Evolutionary conservation across 2,113 vertebrate species (phyloP).

Genomic region (Thinocorus orbignyianus): DNA sequence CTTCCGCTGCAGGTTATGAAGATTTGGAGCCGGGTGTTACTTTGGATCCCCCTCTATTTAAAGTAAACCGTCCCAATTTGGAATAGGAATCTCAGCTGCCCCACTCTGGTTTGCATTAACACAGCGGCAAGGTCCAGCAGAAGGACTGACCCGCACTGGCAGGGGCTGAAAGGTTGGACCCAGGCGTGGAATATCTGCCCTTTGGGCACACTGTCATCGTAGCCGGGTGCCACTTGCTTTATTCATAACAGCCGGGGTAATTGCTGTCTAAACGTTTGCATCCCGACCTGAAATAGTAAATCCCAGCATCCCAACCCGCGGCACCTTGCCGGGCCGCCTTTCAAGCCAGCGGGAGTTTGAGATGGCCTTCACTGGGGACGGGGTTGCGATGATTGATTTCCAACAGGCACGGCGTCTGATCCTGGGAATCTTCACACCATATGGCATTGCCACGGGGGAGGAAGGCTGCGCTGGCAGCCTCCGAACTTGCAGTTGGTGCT

Average conservation of each 20-base stretch:
- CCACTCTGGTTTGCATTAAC: background rate
- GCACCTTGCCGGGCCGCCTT: background rate
- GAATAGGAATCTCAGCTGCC: background rate
- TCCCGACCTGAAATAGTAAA: background rate
- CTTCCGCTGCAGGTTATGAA: slow-evolving; percentile 11
- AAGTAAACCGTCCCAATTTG: background rate
- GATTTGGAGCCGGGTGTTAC: background rate
- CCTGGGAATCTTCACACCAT: slow-evolving; percentile 20
- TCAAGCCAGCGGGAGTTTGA: background rate
- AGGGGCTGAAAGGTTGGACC: background rate
- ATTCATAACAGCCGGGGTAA: background rate
- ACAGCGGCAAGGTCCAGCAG: background rate
- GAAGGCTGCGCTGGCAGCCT: slow-evolving; percentile 17
- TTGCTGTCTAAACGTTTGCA: background rate
- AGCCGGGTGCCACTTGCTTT: background rate
- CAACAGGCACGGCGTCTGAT: background rate
- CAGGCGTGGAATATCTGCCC: background rate
- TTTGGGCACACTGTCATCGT: background rate
- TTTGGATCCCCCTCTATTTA: background rate
- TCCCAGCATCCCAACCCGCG: background rate
- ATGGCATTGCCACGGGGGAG: slow-evolving; percentile 38
- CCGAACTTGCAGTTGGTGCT: slow-evolving; percentile 20
- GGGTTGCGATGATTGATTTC: slow-evolving; percentile 18
- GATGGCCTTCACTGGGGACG: background rate
- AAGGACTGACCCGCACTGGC: background rate